Evolutionary conservation across 2,113 vertebrate genomes (phyloP), one percentile per base, ranked within the genome.

Genomic region (Galeopterus variegatus): DNA sequence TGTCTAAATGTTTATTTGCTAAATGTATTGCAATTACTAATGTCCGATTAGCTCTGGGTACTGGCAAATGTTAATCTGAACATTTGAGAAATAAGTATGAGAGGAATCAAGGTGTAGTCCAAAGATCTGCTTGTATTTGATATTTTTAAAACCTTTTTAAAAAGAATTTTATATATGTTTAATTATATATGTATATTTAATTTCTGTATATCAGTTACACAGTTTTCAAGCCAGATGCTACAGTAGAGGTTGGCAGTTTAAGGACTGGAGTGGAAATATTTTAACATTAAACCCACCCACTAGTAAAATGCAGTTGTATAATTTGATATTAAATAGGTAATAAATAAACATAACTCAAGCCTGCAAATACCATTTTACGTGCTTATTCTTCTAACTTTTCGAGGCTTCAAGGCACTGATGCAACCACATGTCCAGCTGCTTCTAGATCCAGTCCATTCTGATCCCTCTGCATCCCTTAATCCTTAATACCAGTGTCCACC

Each of bases 101-200:
- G 24, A 10, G 31, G 28, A 75, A 41, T 75, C 21, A 69, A 83
- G 65, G 8, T 58, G 33, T 41, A 83, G 93, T 26, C 26, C 36
- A n/a, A 58, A 56, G 19, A 60, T 73, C 58, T 81, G 60, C 52
- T 90, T 88, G 45, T 52, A 79, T 64, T 82, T 89, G 28, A 41
- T 36, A 41, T 54, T 60, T 82, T 36, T 3, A 65, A 36, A 50
- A 24, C 15, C 65, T 93, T 88, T 45, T 98, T 95, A 67, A 95
- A 67, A 95, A 87, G 72, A 98, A 92, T 89, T 97, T 70, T 18
- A 1, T 81, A 6, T 80, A 15, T 69, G 9, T 56, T 31, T 41
- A 18, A 26, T 58, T 72, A 48, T 70, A 50, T 3, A 26, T 52
- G 33, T 36, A 90, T 28, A 50, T 48, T 14, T 87, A 41, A 64